Base-by-base conservation (phyloP, 2,113 vertebrate genomes). In the Rhipidura dahli region DNA sequence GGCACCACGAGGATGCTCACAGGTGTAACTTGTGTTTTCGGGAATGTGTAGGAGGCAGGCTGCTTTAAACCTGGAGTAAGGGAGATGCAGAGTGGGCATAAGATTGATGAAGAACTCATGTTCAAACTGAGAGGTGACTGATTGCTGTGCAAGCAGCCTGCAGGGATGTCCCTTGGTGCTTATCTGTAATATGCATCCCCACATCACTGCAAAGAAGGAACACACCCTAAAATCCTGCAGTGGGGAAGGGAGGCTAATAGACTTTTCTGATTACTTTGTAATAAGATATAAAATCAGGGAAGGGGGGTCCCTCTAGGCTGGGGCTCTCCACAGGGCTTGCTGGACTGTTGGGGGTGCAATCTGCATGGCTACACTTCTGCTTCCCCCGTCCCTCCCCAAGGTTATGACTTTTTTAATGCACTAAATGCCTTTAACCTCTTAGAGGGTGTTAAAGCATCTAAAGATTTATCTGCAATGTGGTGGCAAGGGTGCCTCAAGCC, bases 331-430 rank as follows among this genome's bases (percentile, higher is more conserved):
- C 24, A 53, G 24, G 33, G 33, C 68, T 91, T 31, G 10, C 22
- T 12, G 18, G 33, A 49, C 57, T 57, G 39, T 5, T 33, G 44
- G 24, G 7, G 31, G 16, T 16, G 54, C 39, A 53, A 53, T 31
- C 59, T 91, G 64, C 54, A 61, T 1, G 1, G 24, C 80, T 57
- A 31, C 54, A 11, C 28, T 70, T 61, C 65, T 83, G 51, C 37
- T n/a, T 53, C n/a, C 39, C n/a, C 26, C 12, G 1, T 16, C 18
- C 49, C 30, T 68, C 30, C 51, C 11, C 0, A 0, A 72, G 39
- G 28, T 22, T 4, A 8, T 45, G 39, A 39, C 15, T 16, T 59
- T n/a, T 71, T 69, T 53, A 80, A 77, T 35, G n/a, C 16, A 65
- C 15, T 56, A 73, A 72, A 79, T 39, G 49, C 24, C 50, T 85